Conservation (phyloP, 2,888 invertebrate genomes). For the Gasteruption jaculator region DNA sequence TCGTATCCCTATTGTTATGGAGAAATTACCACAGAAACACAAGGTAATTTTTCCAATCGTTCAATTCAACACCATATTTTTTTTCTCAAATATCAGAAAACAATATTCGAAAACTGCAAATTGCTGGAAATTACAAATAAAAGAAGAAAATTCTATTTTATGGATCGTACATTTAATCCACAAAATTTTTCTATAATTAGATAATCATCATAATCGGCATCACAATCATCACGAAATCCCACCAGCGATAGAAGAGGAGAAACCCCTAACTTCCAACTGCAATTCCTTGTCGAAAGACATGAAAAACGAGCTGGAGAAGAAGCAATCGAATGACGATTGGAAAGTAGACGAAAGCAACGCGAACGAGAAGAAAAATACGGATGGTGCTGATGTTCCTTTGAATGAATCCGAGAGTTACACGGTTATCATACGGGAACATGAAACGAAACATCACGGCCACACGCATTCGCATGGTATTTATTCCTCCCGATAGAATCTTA, state of each 20-base stretch:
- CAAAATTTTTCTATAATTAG: constrained; percentile 26
- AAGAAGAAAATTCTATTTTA: background rate
- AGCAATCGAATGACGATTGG: constrained; percentile 42
- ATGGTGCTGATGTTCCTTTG: constrained; percentile 41
- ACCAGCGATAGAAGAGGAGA: constrained; percentile 43
- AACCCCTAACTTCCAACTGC: constrained; percentile 44
- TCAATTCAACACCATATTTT: too few relatives aligned
- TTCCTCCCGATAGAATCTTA: too few relatives aligned
- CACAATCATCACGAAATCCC: constrained; percentile 42
- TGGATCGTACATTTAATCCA: too few relatives aligned
- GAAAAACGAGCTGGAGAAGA: constrained; percentile 38
- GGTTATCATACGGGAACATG: constrained; percentile 72
- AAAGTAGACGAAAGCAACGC: constrained; percentile 39
- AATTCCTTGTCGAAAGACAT: constrained; percentile 41
- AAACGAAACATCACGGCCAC: constrained; percentile 77
- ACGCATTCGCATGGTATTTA: constrained; percentile 70
- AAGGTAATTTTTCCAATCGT: too few relatives aligned
- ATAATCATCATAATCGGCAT: constrained; percentile 45
- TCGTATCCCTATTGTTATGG: constrained; percentile 85
- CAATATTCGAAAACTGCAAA: too few relatives aligned
- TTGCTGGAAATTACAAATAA: too few relatives aligned
- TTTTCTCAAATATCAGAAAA: too few relatives aligned
- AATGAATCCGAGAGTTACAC: constrained; percentile 69
- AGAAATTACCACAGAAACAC: constrained; percentile 73
- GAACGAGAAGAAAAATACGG: constrained; percentile 32